A percentile compares a stretch with the other conserved stretches of the same genome.
Conservation (phyloP, 2,113 vertebrate species). For the Cephalopholis sonnerati region DNA sequence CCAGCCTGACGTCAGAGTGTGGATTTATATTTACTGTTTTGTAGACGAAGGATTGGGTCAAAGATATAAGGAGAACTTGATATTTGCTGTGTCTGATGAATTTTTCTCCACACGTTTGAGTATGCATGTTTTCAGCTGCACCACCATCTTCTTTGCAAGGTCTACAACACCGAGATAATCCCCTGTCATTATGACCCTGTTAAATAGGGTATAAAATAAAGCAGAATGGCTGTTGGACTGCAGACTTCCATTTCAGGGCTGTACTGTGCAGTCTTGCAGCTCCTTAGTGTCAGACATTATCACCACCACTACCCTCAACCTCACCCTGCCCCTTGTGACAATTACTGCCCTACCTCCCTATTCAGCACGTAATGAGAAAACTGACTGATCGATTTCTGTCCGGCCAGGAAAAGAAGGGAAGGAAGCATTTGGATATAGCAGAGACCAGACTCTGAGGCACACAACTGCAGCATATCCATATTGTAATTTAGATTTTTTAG, state of each 20-base stretch:
- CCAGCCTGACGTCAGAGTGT: slow-evolving; percentile 10
- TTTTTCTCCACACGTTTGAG: slow-evolving; percentile 1
- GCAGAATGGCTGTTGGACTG: slow-evolving; percentile 65
- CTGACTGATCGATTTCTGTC: slow-evolving; percentile 85
- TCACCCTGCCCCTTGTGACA: slow-evolving; percentile 83
- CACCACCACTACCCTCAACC: slow-evolving; percentile 78
- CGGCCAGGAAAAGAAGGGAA: slow-evolving; percentile 75
- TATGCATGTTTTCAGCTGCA: slow-evolving; percentile 34
- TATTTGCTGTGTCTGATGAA: background rate
- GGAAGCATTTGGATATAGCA: slow-evolving; percentile 53
- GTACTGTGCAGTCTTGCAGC: slow-evolving; percentile 73
- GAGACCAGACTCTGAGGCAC: slow-evolving; percentile 51
- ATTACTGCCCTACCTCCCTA: slow-evolving; percentile 83
- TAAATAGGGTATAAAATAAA: slow-evolving; percentile 77
- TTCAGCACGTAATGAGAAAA: slow-evolving; percentile 85
- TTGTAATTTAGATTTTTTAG: slow-evolving; percentile 18
- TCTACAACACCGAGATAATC: slow-evolving; percentile 64
- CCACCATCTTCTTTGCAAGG: slow-evolving; percentile 27
- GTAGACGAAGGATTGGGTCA: slow-evolving; percentile 1
- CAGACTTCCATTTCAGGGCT: slow-evolving; percentile 72
- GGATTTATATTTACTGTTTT: slow-evolving; percentile 19
- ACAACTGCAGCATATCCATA: slow-evolving; percentile 52
- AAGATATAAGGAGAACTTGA: background rate
- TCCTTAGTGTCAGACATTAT: slow-evolving; percentile 78
- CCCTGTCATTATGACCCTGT: slow-evolving; percentile 63